Evolutionary conservation across 2,113 vertebrate species (phyloP), one percentile per base, ranked within the genome.

Genomic region (Azemiops feae): DNA sequence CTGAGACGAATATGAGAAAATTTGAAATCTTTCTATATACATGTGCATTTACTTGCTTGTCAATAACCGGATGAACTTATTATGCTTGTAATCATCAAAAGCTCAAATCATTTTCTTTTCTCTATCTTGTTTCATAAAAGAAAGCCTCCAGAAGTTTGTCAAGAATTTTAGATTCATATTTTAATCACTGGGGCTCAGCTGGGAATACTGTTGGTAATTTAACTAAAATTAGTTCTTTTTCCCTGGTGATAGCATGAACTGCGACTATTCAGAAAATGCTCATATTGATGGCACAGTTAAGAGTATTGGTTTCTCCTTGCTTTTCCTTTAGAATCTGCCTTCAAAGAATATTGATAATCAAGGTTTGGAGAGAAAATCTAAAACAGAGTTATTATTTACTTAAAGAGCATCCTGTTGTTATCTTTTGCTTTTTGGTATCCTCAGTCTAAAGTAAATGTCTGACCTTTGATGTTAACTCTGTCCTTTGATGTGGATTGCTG

Each of bases 11-110:
- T 39, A 81, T 91, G 74, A 95, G 30, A 54, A 90, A 95, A 91
- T 93, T 69, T 60, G 20, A 52, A 53, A 92, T 94, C 95, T 96
- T 96, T 91, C n/a, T 43, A 22, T 92, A 87, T 95, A 64, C 34
- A 14, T 94, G 94, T 93, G 74, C 89, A 69, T 94, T 97, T 96
- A 92, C 87, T 93, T 90, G 93, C 92, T 95, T 96, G 94, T 87
- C 96, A 96, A 93, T 52, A 96, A 81, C 92, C 94, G 94, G 95
- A 95, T 97, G 92, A 96, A 92, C n/a, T 95, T 91, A 60, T 91
- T 96, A 85, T 93, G 30, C 92, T 95, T 97, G 54, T 85, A 94
- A 60, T 95, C 27, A 45, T 88, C 22, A 90, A 92, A 30, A 92
- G 57, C 91, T 96, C 91, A 92, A 88, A 88, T 92, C 52, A 30